Percentiles rank a stretch among this genome's conserved stretches.
phyloP scores from a whole-genome alignment of 1,140 invertebrate species.

The Drosophila truncata region DNA sequence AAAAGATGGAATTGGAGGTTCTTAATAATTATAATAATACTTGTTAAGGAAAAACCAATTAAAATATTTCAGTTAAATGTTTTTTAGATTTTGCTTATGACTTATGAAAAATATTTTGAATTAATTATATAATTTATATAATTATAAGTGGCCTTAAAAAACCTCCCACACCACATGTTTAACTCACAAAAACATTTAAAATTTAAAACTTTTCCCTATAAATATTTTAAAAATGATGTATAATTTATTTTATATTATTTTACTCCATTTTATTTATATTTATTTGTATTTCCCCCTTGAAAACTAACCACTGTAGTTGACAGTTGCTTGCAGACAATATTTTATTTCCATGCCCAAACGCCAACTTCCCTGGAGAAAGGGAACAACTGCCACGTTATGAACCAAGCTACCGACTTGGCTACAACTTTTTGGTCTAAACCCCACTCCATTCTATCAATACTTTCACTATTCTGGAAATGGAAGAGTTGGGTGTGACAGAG shows the following conservation, averaged over 20 bases:
- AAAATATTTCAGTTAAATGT: too few species aligned
- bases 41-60: too few species aligned
- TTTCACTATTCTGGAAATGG: constrained; percentile 19
- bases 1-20: too few species aligned
- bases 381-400: neutral
- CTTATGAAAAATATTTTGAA: too few species aligned
- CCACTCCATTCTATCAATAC: constrained; percentile 14
- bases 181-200: too few species aligned
- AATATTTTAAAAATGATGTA: too few species aligned
- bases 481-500: constrained; percentile 17
- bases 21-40: too few species aligned
- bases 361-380: constrained; percentile 3
- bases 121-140: too few species aligned
- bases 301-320: constrained; percentile 21
- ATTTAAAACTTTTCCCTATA: too few species aligned
- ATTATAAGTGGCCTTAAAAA: too few species aligned
- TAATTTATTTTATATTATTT: neutral
- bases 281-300: neutral
- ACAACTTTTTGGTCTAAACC: constrained; percentile 24
- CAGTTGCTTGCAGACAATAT: constrained; percentile 32
- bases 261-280: neutral
- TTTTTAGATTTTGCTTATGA: too few species aligned
- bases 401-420: constrained; percentile 8
- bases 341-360: constrained; percentile 54
- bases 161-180: too few species aligned